phyloP scores from a whole-genome alignment of 2,113 vertebrate species.

The Melanerpes aurifrons region DNA sequence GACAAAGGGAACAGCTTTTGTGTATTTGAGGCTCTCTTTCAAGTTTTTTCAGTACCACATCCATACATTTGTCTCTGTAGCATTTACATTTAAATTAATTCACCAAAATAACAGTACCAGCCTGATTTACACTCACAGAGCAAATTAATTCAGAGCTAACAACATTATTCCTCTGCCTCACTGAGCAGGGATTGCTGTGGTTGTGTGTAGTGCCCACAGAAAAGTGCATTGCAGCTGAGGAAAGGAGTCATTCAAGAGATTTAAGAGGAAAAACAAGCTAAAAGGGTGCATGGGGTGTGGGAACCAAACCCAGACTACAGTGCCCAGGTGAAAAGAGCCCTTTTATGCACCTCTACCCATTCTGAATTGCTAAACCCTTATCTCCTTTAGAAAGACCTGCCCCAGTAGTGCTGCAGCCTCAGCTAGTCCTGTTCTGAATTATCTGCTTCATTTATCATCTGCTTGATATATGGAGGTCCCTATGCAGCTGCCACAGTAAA shows the following conservation, averaged over 20 bases:
- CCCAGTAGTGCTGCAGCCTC: neutral
- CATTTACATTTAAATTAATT: conserved; percentile 43
- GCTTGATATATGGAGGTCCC: neutral
- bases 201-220: neutral
- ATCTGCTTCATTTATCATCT: conserved; percentile 36
- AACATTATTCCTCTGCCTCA: conserved; percentile 39
- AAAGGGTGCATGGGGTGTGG: neutral
- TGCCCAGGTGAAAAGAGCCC: neutral
- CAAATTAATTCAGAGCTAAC: conserved; percentile 70
- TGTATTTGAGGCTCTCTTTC: neutral
- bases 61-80: neutral
- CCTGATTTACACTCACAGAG: conserved; percentile 62
- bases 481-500: conserved; percentile 17
- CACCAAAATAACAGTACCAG: conserved; percentile 31
- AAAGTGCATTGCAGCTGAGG: neutral
- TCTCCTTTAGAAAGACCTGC: neutral
- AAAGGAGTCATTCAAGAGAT: neutral
- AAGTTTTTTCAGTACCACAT: neutral
- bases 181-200: conserved; percentile 32
- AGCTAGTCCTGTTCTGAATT: neutral
- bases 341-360: neutral
- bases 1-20: neutral
- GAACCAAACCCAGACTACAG: neutral
- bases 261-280: neutral
- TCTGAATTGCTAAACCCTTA: neutral